Evolutionary conservation across 35 echinoderm and acorn worm genomes (phyloP).

Genomic region (Apostichopus japonicus): DNA sequence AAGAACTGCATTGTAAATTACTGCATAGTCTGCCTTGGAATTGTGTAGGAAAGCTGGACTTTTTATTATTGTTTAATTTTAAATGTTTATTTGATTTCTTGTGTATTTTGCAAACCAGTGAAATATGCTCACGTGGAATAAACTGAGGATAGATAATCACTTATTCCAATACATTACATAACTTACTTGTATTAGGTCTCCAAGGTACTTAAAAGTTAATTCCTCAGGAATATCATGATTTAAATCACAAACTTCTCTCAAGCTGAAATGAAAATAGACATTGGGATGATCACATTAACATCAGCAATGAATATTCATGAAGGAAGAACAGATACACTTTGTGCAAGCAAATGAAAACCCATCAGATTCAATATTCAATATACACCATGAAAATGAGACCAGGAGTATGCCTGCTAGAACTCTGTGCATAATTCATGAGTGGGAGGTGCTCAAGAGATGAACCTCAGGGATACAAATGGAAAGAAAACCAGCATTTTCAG

Average conservation of each 20-base stretch:
- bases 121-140: background rate
- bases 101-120: background rate
- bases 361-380: too few species aligned
- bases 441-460: too few species aligned
- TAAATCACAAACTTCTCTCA: constrained; percentile 70
- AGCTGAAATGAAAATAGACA: constrained; percentile 48
- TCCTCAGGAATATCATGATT: constrained; percentile 95
- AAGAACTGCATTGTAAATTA: too few species aligned
- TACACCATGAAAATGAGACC: too few species aligned
- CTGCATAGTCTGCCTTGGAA: background rate
- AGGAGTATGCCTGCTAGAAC: too few species aligned
- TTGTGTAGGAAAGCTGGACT: background rate
- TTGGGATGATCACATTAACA: too few species aligned
- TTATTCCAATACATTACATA: background rate
- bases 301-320: too few species aligned
- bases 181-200: constrained; percentile 91
- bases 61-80: background rate
- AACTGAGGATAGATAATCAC: background rate
- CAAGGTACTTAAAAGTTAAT: constrained; percentile 71
- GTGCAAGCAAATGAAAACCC: too few species aligned
- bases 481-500: too few species aligned
- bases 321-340: too few species aligned
- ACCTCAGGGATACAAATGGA: too few species aligned
- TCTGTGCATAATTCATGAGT: too few species aligned
- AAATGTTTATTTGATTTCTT: background rate